Conservation (phyloP, 2,888 invertebrate genomes). For the Agrochola litura region DNA sequence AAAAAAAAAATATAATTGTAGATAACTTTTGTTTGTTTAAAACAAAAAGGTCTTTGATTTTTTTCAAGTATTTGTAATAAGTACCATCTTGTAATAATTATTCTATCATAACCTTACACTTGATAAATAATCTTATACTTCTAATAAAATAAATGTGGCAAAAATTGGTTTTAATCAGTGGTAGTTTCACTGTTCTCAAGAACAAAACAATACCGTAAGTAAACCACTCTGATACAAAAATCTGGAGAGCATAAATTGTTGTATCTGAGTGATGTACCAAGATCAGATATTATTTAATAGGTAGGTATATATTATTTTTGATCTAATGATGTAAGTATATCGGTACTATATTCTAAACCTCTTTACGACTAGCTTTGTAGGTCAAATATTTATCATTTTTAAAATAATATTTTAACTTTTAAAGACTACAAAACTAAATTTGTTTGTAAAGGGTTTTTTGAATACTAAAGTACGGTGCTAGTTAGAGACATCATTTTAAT, state of each 20-base stretch:
- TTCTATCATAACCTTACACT: background rate
- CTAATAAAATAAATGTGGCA: conserved; percentile 12
- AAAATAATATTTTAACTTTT: no score
- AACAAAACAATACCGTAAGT: background rate
- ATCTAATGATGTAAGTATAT: background rate
- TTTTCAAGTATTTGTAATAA: conserved; percentile 7
- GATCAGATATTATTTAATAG: background rate
- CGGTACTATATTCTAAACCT: background rate
- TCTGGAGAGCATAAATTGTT: background rate
- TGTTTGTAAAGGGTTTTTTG: no score
- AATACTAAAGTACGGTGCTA: background rate
- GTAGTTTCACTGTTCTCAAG: background rate
- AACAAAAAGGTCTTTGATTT: background rate
- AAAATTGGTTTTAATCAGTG: background rate
- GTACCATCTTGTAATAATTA: background rate
- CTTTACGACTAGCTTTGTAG: background rate
- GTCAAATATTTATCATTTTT: background rate
- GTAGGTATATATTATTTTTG: background rate
- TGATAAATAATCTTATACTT: background rate
- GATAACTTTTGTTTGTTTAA: conserved; percentile 1
- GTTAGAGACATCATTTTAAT: background rate
- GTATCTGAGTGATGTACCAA: background rate
- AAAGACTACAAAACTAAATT: background rate
- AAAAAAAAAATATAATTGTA: conserved; percentile 1
- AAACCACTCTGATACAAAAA: background rate